Percentiles rank a stretch among this genome's conserved stretches.
Evolutionary conservation across 2,888 invertebrate species (phyloP).

Genomic region (Spilosoma lubricipeda): DNA sequence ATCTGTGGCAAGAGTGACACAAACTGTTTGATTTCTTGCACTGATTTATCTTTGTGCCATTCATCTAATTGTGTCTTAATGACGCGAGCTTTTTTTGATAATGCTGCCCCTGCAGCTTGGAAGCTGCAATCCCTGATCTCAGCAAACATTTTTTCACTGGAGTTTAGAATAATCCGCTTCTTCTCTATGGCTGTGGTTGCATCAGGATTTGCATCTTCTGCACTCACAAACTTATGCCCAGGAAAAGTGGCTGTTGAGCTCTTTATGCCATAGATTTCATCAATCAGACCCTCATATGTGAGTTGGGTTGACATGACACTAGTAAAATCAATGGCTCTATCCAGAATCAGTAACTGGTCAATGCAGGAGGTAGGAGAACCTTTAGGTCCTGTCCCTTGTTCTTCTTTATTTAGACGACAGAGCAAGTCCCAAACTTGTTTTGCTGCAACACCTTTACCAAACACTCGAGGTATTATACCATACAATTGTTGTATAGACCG

Average conservation of each 20-base stretch:
- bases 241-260: constrained; percentile 94
- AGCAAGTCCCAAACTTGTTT: constrained; percentile 96
- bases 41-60: constrained; percentile 93
- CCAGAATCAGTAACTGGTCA: constrained; percentile 95
- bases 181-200: constrained; percentile 87
- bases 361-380: constrained; percentile 89
- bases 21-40: constrained; percentile 98
- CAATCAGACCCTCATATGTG: constrained; percentile 98
- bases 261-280: constrained; percentile 96
- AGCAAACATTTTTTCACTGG: constrained; percentile 94
- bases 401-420: constrained; percentile 90
- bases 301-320: constrained; percentile 97
- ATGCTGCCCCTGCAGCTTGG: constrained; percentile 93
- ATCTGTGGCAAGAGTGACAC: constrained; percentile 96
- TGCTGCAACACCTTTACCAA: constrained; percentile 95
- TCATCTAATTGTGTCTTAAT: constrained; percentile 95
- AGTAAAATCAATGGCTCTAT: constrained; percentile 96
- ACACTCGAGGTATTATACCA: constrained; percentile 95
- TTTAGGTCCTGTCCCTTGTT: constrained; percentile 76
- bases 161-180: constrained; percentile 93
- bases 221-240: constrained; percentile 92
- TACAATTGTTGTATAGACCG: constrained; percentile 94
- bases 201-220: constrained; percentile 87
- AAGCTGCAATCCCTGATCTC: constrained; percentile 98
- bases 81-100: constrained; percentile 94